Base-by-base conservation (phyloP, 2,113 vertebrate species). In the Tapirus terrestris region DNA sequence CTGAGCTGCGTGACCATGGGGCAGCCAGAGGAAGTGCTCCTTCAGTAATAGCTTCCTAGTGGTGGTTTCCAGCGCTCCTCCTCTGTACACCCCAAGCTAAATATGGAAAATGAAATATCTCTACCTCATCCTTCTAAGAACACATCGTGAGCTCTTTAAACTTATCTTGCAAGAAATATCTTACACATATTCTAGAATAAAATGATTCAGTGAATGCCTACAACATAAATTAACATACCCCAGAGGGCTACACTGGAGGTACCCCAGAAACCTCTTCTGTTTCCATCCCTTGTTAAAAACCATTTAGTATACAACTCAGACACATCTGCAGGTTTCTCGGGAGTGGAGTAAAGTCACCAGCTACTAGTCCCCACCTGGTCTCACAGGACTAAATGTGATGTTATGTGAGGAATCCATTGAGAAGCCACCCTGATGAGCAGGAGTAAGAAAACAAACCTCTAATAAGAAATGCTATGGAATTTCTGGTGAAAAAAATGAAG, bases 1-100 rank as follows among this genome's bases (percentile, higher is more conserved):
- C 7, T 25, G 58, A 45, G 0, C 0, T 4, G 21, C 0, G 0
- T 7, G 1, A 5, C n/a, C 33, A 63, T 2, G 21, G 4, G 1
- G 5, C n/a, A 25, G n/a, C 9, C 25, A 23, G 17, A 39, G 39
- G 82, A 93, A 72, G 39, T 0, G 4, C 0, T 53, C 60, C 20
- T 56, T 4, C 23, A 31, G 48, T 1, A n/a, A 39, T 6, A 17
- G 9, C 51, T 58, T 95, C 72, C 60, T 18, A 25, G 14, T 2
- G 29, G 63, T 29, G 25, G 51, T 61, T 67, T 56, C 85, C 63
- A 36, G 29, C 0, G 8, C 20, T 45, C 48, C 17, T 36, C 82
- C 65, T 51, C 13, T 2, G 67, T 56, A 60, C 6, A 36, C 7
- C 20, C 33, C 70, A 68, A 23, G 63, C 75, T 39, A 45, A 63